Conservation (phyloP, 2,113 vertebrate species). For the Leucoraja erinaceus region DNA sequence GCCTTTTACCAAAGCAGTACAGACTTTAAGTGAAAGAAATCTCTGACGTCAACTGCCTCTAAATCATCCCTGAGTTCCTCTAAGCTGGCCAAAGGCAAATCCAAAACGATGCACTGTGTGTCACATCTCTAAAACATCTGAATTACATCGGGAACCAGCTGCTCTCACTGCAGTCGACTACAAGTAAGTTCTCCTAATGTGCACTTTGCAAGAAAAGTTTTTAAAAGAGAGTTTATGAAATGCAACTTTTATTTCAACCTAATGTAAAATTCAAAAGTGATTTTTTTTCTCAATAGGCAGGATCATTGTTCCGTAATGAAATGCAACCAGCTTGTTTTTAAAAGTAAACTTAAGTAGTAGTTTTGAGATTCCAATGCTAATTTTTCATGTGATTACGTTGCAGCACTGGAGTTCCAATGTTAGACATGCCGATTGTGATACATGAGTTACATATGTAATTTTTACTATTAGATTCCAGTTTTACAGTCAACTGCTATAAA, state of each 20-base stretch:
- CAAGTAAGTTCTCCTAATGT: not conserved
- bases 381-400: not conserved
- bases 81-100: slow-evolving; percentile 20
- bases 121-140: slow-evolving; percentile 32
- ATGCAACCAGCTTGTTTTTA: not conserved
- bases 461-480: too few species aligned
- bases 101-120: slow-evolving; percentile 21
- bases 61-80: slow-evolving; percentile 34
- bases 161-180: not conserved
- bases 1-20: not conserved
- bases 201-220: slow-evolving; percentile 12
- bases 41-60: slow-evolving; percentile 23
- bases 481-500: not conserved
- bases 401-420: not conserved
- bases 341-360: not conserved
- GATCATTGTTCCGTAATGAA: not conserved
- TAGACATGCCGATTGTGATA: not conserved
- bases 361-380: not conserved
- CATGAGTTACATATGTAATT: not conserved
- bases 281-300: not conserved
- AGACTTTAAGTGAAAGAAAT: slow-evolving; percentile 22
- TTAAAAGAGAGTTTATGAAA: not conserved
- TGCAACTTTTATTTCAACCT: not conserved
- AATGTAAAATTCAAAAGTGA: not conserved
- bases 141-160: slow-evolving; percentile 30